phyloP scores from a whole-genome alignment of 30 jellyfish, hydroid and myxozoan genomes.

The Turritopsis dohrnii region DNA sequence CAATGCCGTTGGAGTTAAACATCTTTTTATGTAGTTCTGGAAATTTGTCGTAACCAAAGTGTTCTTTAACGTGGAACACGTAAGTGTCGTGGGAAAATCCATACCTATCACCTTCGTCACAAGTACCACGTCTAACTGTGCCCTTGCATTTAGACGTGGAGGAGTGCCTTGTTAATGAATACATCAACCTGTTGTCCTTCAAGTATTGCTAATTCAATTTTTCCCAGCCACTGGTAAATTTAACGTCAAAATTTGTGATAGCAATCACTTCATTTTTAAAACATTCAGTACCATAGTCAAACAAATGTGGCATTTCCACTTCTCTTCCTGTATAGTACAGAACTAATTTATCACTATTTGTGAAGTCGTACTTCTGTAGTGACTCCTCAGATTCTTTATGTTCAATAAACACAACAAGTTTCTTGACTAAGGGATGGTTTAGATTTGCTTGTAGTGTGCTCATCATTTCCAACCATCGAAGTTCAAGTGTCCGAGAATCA shows the following conservation, averaged over 20 bases:
- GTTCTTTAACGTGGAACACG: background rate
- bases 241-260: background rate
- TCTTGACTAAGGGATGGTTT: background rate
- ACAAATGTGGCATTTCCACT: background rate
- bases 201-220: background rate
- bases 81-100: background rate
- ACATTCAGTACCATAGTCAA: background rate
- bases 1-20: conserved; percentile 1
- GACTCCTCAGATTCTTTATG: background rate
- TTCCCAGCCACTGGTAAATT: conserved; percentile 4
- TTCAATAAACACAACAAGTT: background rate
- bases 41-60: background rate
- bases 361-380: background rate
- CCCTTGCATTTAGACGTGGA: background rate
- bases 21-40: background rate
- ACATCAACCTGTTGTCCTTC: background rate
- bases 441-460: background rate
- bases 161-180: background rate
- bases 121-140: background rate
- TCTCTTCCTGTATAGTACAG: background rate
- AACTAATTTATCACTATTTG: background rate
- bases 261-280: background rate
- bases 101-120: background rate
- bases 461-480: conserved; percentile 9
- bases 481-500: no score